These are phyloP conservation scores for Epinotia bilunana DNA, from an alignment of 2,888 invertebrate genomes.

Conservation along the genomic window DNA sequence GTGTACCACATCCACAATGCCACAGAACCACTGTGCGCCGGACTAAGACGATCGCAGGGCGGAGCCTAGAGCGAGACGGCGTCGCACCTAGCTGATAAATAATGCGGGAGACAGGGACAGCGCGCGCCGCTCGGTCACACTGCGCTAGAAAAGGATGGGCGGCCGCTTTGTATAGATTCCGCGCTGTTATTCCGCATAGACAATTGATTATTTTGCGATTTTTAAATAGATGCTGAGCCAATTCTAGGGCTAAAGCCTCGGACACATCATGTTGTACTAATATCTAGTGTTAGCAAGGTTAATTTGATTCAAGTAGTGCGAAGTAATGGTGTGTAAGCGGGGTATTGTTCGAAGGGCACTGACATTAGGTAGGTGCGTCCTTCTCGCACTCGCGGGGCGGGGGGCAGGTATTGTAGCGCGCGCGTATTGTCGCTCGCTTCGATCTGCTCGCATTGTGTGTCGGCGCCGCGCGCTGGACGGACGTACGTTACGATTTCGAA, in stretches of 20 bases:
- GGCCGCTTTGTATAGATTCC: constrained; percentile 82
- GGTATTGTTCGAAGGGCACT: constrained; percentile 83
- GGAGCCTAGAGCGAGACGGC: constrained; percentile 79
- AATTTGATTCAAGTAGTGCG: constrained; percentile 50
- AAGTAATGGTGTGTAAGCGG: constrained; percentile 65
- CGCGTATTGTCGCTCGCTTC: constrained; percentile 83
- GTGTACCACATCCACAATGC: constrained; percentile 80
- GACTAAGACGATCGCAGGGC: constrained; percentile 74
- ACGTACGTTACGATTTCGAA: constrained; percentile 60
- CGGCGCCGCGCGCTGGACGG: constrained; percentile 67
- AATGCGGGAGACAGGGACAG: constrained; percentile 66
- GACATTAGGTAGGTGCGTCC: constrained; percentile 83
- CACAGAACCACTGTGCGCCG: constrained; percentile 69
- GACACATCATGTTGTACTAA: constrained; percentile 23
- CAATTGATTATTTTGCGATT: constrained; percentile 76
- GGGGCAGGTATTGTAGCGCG: constrained; percentile 79
- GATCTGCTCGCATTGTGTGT: constrained; percentile 84
- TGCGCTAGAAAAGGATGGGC: constrained; percentile 80
- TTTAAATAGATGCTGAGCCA: constrained; percentile 58
- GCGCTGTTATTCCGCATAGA: constrained; percentile 79
- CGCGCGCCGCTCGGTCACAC: constrained; percentile 68
- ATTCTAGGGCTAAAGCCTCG: constrained; percentile 53
- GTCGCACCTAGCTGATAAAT: constrained; percentile 66
- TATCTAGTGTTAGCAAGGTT: constrained; percentile 45
- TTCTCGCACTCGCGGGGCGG: constrained; percentile 80